Evolutionary conservation across 2,888 invertebrate species (phyloP), one percentile per base, ranked within the genome.

Genomic region (Andricus curvator): DNA sequence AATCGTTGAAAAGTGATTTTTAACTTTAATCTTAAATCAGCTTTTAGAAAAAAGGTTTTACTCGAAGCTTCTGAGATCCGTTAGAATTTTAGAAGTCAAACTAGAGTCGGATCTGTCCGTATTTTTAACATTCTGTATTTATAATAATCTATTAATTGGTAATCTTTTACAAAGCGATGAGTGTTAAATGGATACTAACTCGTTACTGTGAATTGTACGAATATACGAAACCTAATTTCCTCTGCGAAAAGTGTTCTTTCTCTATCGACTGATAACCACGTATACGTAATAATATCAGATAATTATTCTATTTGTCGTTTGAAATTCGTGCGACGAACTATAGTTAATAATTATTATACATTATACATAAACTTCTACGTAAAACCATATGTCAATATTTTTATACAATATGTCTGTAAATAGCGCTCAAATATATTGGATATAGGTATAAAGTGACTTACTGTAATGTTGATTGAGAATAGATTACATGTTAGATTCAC

Each of bases 331-430:
- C 51, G 51, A 56, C 29, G 15, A 70, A 67, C 65, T 77, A 81
- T 80, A 81, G 68, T 77, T 78, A 70, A 64, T 76, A 80, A 64
- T 81, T 62, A 77, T 77, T 78, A 77, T 65, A 68, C 78, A 66
- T 80, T 68, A 70, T 44, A 56, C 29, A 64, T 65, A 64, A 37
- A 64, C 77, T 44, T 41, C 77, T 64, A 64, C 64, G 48, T 74
- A 48, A 60, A 84, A 85, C 81, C 65, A 84, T 81, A 79, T 78
- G 79, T 83, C 81, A 83, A 88, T 90, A 90, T 90, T 90, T 90
- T 90, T 90, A 88, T 90, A 90, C 86, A 85, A 84, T 86, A 84
- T 87, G 87, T 89, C 84, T 90, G 87, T 89, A 89, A 84, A 89
- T 88, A 88, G 82, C 79, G 80, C 84, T 81, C 82, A 85, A 84